Conservation (phyloP, 2,113 vertebrate species). For the Saimiri boliviensis region DNA sequence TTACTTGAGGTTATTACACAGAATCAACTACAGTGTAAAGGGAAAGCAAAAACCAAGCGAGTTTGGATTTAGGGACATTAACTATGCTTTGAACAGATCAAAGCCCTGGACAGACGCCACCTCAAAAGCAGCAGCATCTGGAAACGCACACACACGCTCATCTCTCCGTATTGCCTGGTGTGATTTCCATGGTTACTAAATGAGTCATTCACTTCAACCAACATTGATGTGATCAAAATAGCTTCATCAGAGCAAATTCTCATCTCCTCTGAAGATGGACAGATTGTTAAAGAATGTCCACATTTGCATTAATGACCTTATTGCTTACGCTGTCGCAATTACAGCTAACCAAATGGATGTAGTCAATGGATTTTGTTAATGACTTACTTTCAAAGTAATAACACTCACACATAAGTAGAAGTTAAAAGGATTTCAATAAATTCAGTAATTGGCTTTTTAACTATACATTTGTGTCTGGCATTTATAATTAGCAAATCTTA, state of each 20-base stretch:
- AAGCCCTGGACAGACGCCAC: background rate
- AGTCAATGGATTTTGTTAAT: background rate
- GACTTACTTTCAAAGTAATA: background rate
- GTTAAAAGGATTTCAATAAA: background rate
- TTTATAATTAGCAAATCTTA: constrained; percentile 11
- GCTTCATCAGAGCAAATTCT: constrained; percentile 38
- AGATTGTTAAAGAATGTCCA: background rate
- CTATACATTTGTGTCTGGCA: background rate
- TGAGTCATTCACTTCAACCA: constrained; percentile 4
- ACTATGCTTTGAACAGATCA: background rate
- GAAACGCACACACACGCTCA: background rate
- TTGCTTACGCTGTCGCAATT: background rate
- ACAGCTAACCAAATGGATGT: background rate
- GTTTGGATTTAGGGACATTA: background rate
- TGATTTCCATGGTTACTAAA: constrained; percentile 34
- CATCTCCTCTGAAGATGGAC: background rate
- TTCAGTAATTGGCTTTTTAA: background rate
- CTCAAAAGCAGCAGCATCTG: background rate
- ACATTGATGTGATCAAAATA: background rate
- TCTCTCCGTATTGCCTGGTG: background rate
- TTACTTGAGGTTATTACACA: constrained; percentile 13
- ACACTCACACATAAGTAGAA: background rate
- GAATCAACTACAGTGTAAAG: background rate
- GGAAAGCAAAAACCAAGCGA: constrained; percentile 11
- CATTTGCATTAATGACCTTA: background rate